phyloP scores from a whole-genome alignment of 2,113 vertebrate genomes.

The Struthio camelus region DNA sequence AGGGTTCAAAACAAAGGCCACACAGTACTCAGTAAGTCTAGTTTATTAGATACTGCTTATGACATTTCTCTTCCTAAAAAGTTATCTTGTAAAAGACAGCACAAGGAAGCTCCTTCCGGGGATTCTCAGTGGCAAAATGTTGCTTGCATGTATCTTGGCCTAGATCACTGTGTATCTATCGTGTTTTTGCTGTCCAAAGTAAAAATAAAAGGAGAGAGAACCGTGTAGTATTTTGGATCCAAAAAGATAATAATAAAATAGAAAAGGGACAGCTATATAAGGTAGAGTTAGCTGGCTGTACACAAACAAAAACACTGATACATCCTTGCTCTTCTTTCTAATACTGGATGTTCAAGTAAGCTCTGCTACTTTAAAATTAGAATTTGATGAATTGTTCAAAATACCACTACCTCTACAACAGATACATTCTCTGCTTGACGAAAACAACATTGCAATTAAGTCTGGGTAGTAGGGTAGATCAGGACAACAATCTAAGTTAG shows the following conservation, averaged over 20 bases:
- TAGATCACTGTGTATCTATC: neutral
- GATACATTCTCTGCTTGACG: neutral
- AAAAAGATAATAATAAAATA: neutral
- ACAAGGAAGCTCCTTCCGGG: neutral
- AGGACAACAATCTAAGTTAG: neutral
- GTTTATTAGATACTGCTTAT: neutral
- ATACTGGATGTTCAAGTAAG: neutral
- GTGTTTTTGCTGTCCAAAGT: neutral
- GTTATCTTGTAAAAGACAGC: neutral
- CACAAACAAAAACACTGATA: neutral
- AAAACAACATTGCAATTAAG: neutral
- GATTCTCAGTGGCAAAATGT: neutral
- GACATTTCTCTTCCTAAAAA: neutral
- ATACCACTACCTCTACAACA: neutral
- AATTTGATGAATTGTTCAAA: neutral
- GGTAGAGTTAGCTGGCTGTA: neutral
- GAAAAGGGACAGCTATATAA: neutral
- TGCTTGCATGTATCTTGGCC: neutral
- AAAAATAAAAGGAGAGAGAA: neutral
- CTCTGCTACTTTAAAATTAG: neutral
- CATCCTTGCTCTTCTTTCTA: neutral
- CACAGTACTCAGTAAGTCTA: neutral
- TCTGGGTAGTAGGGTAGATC: neutral
- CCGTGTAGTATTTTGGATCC: neutral
- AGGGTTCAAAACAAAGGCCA: neutral